A percentile compares a stretch with the other conserved stretches of the same genome.
Conservation (phyloP, 2,797 vertebrate species). For the Myotis findleyi region DNA sequence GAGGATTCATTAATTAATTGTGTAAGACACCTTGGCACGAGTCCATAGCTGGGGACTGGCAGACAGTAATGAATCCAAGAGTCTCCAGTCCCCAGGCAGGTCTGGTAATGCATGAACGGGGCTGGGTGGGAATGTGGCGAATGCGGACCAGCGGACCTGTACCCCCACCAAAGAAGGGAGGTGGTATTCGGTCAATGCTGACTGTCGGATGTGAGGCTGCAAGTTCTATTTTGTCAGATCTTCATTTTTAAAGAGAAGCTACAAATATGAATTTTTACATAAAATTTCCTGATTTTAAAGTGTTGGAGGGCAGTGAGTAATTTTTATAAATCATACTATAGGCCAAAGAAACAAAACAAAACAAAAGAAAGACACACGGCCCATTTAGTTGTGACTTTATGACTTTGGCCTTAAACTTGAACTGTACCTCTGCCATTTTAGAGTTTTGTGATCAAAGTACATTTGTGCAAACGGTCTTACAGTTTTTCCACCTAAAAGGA, state of each 20-base stretch:
- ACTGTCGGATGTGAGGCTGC: background rate
- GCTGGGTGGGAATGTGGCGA: background rate
- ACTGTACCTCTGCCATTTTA: background rate
- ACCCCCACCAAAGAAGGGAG: background rate
- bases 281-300: conserved; percentile 22
- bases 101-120: background rate
- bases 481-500: background rate
- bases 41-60: background rate
- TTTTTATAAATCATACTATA: background rate
- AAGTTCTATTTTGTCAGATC: background rate
- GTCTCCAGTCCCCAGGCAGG: background rate
- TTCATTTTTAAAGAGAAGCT: conserved; percentile 37
- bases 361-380: background rate
- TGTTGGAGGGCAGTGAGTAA: background rate
- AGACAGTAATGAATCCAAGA: background rate
- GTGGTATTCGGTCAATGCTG: rapidly evolving
- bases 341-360: background rate
- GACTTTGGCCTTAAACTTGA: background rate
- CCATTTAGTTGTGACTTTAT: background rate
- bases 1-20: rapidly evolving
- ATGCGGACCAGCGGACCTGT: background rate
- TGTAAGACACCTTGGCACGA: background rate
- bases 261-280: background rate
- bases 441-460: background rate
- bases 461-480: background rate